These are phyloP conservation scores for Eubasilissa regina DNA, from an alignment of 1,140 invertebrate genomes.

Conservation along the genomic window DNA sequence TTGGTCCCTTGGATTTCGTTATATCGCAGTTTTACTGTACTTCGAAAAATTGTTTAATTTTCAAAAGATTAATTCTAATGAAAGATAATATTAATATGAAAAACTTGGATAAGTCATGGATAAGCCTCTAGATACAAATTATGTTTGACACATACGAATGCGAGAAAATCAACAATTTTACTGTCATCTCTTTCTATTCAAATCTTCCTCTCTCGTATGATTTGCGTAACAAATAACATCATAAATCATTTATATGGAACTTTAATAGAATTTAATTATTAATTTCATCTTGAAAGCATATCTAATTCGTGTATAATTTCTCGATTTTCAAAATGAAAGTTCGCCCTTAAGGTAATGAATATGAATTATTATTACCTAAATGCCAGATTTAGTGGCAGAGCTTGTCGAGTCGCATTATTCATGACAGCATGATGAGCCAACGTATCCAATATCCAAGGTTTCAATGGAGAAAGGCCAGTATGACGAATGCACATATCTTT, in stretches of 20 bases:
- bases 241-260: neutral
- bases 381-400: constrained; percentile 92
- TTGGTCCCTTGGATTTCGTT: too few relatives aligned
- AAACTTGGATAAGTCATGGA: too few relatives aligned
- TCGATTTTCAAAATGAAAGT: neutral
- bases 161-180: too few relatives aligned
- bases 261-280: neutral
- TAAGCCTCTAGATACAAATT: too few relatives aligned
- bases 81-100: too few relatives aligned
- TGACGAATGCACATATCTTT: constrained; percentile 92
- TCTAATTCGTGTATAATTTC: neutral
- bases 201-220: too few relatives aligned
- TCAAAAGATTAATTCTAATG: too few relatives aligned
- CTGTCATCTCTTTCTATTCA: neutral
- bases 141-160: too few relatives aligned
- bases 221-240: too few relatives aligned
- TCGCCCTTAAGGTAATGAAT: neutral
- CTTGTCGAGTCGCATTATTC: constrained; percentile 95
- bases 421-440: constrained; percentile 97
- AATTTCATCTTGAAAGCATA: neutral
- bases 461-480: constrained; percentile 90
- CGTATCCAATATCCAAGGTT: constrained; percentile 97
- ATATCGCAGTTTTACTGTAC: too few relatives aligned
- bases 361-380: constrained; percentile 72
- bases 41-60: too few relatives aligned